Percentiles rank a stretch among this genome's conserved stretches.
Conservation (phyloP, 64 coral and sea anemone genomes). For the Montipora cactus region DNA sequence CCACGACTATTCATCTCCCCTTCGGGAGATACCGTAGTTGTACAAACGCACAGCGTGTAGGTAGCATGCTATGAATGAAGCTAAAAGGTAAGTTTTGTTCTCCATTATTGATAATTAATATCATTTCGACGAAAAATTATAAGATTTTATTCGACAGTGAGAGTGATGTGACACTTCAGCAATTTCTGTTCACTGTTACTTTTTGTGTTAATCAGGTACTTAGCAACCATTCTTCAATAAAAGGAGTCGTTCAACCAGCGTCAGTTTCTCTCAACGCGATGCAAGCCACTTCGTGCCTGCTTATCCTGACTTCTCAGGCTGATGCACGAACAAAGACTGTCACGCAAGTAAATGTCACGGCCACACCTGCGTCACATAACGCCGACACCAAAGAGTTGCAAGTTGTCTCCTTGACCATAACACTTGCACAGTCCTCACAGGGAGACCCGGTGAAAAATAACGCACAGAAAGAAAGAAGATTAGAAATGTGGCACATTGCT, state of each 20-base stretch:
- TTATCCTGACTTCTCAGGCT: not conserved
- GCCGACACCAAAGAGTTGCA: not conserved
- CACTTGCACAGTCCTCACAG: too few relatives aligned
- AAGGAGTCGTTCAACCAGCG: not conserved
- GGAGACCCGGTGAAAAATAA: not conserved
- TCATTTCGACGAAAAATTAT: too few relatives aligned
- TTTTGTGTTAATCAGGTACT: not conserved
- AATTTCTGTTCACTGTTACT: too few relatives aligned
- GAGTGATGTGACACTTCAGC: too few relatives aligned
- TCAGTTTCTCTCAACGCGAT: not conserved
- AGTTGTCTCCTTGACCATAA: slow-evolving; percentile 35
- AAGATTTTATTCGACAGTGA: too few relatives aligned
- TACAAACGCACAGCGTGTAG: too few relatives aligned
- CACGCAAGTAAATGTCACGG: slow-evolving; percentile 24
- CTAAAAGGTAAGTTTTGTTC: too few relatives aligned
- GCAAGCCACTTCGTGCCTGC: not conserved
- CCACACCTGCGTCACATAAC: slow-evolving; percentile 28
- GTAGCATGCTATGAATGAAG: too few relatives aligned
- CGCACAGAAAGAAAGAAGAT: too few relatives aligned
- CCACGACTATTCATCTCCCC: too few relatives aligned
- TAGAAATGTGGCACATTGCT: not conserved
- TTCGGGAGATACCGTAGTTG: too few relatives aligned
- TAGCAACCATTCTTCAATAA: not conserved
- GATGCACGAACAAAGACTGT: not conserved
- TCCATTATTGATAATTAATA: too few relatives aligned